Evolutionary conservation across 2,797 vertebrate genomes (phyloP).

Genomic region (Gallinago solitaria): DNA sequence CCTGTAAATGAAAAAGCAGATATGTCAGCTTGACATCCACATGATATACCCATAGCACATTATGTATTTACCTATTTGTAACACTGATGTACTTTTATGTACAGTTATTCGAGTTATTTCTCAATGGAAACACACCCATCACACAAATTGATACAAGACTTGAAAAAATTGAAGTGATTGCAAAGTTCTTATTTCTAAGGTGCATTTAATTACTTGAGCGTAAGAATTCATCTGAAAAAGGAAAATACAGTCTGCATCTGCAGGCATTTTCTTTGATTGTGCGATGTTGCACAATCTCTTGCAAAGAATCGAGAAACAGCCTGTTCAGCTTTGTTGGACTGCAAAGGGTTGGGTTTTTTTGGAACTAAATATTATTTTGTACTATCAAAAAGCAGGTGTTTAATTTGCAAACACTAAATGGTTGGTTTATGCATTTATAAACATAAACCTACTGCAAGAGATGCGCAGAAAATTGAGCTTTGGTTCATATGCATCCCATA

Average conservation of each 20-base stretch:
- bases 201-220: neutral
- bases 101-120: neutral
- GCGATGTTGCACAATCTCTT: neutral
- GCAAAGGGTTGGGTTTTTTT: neutral
- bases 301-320: neutral
- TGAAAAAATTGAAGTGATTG: neutral
- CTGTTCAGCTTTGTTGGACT: neutral
- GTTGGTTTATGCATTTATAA: slow-evolving; percentile 31
- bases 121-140: neutral
- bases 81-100: neutral
- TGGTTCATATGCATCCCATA: neutral
- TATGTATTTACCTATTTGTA: neutral
- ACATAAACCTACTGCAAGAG: slow-evolving; percentile 9
- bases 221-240: neutral
- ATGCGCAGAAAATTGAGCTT: neutral
- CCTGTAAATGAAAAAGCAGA: neutral
- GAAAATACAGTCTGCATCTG: neutral
- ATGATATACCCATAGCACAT: neutral
- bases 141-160: neutral
- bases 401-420: slow-evolving; percentile 36
- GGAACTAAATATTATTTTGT: slow-evolving; percentile 19
- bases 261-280: slow-evolving; percentile 37
- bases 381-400: slow-evolving; percentile 22
- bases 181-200: neutral
- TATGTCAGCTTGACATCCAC: neutral